Evolutionary conservation across 2,888 invertebrate genomes (phyloP).

Genomic region (Leptogaster cylindrica): DNA sequence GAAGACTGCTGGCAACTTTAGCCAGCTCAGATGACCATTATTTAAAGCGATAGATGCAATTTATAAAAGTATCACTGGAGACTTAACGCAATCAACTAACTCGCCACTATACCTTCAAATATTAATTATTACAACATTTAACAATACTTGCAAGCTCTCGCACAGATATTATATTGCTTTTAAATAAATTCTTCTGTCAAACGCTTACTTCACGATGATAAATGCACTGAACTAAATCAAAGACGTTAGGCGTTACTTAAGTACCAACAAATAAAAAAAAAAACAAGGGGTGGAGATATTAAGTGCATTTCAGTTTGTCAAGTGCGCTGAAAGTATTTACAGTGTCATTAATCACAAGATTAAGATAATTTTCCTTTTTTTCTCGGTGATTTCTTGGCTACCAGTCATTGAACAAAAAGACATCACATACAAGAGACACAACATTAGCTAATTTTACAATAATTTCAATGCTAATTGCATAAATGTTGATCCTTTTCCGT

Average conservation of each 20-base stretch:
- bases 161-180: not conserved
- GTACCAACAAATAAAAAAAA: constrained; percentile 10
- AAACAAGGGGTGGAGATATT: too few species aligned
- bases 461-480: too few species aligned
- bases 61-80: not conserved
- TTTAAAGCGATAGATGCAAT: not conserved
- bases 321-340: constrained; percentile 19
- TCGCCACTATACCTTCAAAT: not conserved
- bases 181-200: constrained; percentile 5
- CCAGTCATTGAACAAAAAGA: too few species aligned
- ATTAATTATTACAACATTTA: constrained; percentile 30
- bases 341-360: constrained; percentile 16
- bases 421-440: too few species aligned
- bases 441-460: too few species aligned
- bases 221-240: not conserved
- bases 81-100: constrained; percentile 16
- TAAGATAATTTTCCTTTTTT: constrained; percentile 28
- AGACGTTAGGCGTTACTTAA: constrained; percentile 5
- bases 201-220: not conserved
- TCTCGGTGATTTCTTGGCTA: constrained; percentile 11
- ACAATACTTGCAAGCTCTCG: not conserved
- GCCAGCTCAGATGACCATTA: too few species aligned
- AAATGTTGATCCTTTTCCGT: too few species aligned
- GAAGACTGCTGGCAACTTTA: too few species aligned
- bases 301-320: not conserved